Evolutionary conservation across 2,888 invertebrate genomes (phyloP).

Genomic region (Cephus nigrinus): DNA sequence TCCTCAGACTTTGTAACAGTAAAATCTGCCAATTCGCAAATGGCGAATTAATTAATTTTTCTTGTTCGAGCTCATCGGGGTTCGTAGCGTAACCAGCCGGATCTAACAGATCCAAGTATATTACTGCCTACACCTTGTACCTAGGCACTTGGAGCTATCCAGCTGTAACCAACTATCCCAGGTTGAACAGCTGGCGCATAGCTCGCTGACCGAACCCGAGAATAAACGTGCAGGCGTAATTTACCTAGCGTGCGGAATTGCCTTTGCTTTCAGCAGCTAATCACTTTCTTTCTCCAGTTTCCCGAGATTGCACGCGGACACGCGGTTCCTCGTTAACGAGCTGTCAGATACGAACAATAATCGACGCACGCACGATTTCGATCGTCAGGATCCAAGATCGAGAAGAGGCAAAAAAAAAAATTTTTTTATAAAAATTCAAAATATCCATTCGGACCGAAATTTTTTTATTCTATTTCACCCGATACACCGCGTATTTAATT

Average conservation of each 20-base stretch:
- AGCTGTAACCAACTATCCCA: background rate
- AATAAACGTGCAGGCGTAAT: background rate
- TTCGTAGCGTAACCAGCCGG: background rate
- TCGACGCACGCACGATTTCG: background rate
- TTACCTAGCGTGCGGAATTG: background rate
- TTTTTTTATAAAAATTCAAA: background rate
- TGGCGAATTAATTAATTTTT: background rate
- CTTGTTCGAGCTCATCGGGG: too few relatives aligned
- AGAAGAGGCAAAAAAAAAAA: background rate
- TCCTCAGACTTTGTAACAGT: background rate
- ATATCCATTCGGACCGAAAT: fast-evolving
- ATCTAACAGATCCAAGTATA: background rate
- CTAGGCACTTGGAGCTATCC: background rate
- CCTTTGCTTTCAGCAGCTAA: background rate
- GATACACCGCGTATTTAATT: background rate
- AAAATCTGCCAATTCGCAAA: background rate
- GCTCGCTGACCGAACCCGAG: background rate
- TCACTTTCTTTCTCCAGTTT: background rate
- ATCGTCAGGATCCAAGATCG: background rate
- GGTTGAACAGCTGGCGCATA: background rate
- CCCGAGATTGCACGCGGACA: background rate
- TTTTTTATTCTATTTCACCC: too few relatives aligned
- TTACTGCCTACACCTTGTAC: background rate
- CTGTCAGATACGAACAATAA: background rate
- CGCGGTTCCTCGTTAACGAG: background rate